These are phyloP conservation scores for Sparidentex hasta DNA, from an alignment of 2,797 vertebrate species.

Conservation along the genomic window DNA sequence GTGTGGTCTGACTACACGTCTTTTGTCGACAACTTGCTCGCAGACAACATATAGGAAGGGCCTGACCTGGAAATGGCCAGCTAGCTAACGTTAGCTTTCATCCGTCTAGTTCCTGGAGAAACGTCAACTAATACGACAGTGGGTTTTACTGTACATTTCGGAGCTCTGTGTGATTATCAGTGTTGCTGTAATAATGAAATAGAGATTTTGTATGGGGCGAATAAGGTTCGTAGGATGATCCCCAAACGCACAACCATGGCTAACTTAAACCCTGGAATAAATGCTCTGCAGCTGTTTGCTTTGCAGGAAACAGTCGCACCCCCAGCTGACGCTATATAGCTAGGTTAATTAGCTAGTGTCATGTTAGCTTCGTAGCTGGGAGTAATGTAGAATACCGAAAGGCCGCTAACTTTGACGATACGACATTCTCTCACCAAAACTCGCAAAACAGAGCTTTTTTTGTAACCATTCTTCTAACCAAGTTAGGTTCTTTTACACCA, in stretches of 20 bases:
- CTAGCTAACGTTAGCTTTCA: conserved; percentile 57
- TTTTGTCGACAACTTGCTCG: neutral
- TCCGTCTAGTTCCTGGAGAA: conserved; percentile 64
- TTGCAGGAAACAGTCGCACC: conserved; percentile 64
- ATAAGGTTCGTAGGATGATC: rapidly evolving
- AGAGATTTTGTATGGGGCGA: rapidly evolving
- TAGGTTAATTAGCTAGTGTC: conserved; percentile 24
- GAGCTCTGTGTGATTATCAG: rapidly evolving
- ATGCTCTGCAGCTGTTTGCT: neutral
- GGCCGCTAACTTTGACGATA: neutral
- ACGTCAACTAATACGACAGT: neutral
- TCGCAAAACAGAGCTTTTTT: neutral
- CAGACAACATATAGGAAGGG: conserved; percentile 37
- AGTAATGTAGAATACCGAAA: neutral
- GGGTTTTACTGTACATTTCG: neutral
- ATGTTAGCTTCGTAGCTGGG: conserved; percentile 11
- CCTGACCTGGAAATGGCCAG: conserved; percentile 57
- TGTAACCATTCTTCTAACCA: neutral
- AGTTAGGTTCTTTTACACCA: neutral
- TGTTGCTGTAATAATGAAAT: rapidly evolving
- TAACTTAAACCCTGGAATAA: neutral
- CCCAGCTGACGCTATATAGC: conserved; percentile 16
- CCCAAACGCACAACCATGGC: rapidly evolving
- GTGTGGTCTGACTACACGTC: rapidly evolving
- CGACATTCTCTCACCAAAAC: rapidly evolving